Conservation (phyloP, 2,113 vertebrate species). For the Colossoma macropomum region DNA sequence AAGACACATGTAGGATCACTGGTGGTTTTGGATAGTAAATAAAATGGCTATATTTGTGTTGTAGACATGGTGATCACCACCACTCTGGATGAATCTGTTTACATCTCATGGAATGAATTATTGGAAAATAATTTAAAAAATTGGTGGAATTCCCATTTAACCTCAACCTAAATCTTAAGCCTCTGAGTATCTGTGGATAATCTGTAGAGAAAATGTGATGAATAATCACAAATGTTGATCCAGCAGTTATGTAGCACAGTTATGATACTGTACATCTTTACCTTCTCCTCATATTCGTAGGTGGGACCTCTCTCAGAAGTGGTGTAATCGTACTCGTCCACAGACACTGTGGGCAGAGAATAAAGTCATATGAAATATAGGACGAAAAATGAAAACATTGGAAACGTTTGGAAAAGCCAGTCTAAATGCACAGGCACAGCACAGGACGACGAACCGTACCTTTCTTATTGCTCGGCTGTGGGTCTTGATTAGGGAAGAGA, state of each 20-base stretch:
- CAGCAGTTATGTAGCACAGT: not conserved
- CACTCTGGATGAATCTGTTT: too few species aligned
- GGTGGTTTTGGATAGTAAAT: too few species aligned
- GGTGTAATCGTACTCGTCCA: slow-evolving; percentile 81
- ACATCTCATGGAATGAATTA: too few species aligned
- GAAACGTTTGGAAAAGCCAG: not conserved
- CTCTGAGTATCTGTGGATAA: too few species aligned
- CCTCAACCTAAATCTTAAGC: too few species aligned
- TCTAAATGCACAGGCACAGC: not conserved
- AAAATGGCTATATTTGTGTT: too few species aligned
- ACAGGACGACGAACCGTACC: slow-evolving; percentile 66
- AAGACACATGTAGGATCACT: too few species aligned
- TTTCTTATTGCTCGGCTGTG: slow-evolving; percentile 78
- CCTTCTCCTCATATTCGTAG: slow-evolving; percentile 83
- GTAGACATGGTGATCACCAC: too few species aligned
- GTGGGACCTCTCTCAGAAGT: slow-evolving; percentile 78
- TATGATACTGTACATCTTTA: not conserved
- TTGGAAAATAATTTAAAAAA: too few species aligned
- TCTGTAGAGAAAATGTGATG: too few species aligned
- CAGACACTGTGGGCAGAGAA: slow-evolving; percentile 58
- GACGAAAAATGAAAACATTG: not conserved
- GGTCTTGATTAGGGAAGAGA: slow-evolving; percentile 63
- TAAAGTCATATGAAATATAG: not conserved
- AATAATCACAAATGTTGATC: not conserved
- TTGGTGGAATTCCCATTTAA: too few species aligned